Evolutionary conservation across 2,113 vertebrate genomes (phyloP), one percentile per base, ranked within the genome.

Genomic region (Sapajus apella): DNA sequence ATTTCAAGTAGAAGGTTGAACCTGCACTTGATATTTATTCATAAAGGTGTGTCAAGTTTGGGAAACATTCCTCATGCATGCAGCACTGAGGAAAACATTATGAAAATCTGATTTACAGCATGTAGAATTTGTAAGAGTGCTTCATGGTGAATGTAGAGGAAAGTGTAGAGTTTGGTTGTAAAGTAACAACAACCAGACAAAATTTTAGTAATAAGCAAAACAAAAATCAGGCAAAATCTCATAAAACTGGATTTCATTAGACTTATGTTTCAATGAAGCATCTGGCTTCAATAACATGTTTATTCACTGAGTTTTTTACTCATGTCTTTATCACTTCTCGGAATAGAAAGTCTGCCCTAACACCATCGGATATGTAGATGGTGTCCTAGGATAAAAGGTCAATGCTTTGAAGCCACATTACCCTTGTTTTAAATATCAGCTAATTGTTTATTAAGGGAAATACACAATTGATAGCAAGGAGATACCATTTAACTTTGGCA

Each of bases 301-400:
- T 37, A 35, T 14, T 45, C 64, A 80, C 8, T 12, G 23, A 25
- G 17, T 61, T 66, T 3, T 14, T 81, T 55, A n/a, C 6, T 61
- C 0, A 30, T 23, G 11, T 6, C 43, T 3, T 0, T 55, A 16
- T 81, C 4, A 21, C 2, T 50, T 64, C 6, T 50, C 66, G 32
- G 5, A 82, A 12, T 2, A 35, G 8, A 61, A 83, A 1, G 1
- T 5, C 18, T 66, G 3, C 7, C 37, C 9, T 7, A 90, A 40
- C 4, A 7, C 17, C 11, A 70, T 25, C 2, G 2, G 11, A 1
- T 18, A 47, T 18, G 0, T 17, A 37, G 2, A 8, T 32, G 21
- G 8, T 80, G 9, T 47, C 5, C 8, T 55, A 4, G 13, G 9
- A 50, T 23, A 8, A 50, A 76, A 92, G n/a, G 1, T 9, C 37